A percentile compares a stretch with the other conserved stretches of the same genome.
Conservation (phyloP, 1,140 invertebrate species). For the Thaumatotibia leucotreta region DNA sequence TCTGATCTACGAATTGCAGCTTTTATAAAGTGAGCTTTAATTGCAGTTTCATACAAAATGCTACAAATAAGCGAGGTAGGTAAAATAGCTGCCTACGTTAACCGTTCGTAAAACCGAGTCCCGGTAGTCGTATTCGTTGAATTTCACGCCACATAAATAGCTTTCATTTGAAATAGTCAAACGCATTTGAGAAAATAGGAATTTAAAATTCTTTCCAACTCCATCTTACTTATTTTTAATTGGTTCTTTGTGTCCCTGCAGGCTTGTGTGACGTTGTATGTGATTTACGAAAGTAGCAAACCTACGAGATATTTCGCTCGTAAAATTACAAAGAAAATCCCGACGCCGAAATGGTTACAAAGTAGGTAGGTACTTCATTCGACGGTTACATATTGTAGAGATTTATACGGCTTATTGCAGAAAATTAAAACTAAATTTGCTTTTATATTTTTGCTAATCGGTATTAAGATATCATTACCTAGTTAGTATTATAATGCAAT, state of each 20-base stretch:
- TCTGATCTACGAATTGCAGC: too few relatives aligned
- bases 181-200: not conserved
- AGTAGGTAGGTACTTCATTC: not conserved
- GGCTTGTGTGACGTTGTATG: not conserved
- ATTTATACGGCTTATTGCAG: constrained; percentile 50
- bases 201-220: not conserved
- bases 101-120: not conserved
- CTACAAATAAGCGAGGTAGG: not conserved
- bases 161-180: not conserved
- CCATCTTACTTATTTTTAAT: not conserved
- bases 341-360: not conserved
- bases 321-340: not conserved
- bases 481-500: not conserved
- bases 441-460: constrained; percentile 25
- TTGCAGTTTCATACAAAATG: too few relatives aligned
- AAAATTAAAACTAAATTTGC: constrained; percentile 45
- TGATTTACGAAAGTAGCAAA: not conserved
- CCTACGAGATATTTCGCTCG: not conserved
- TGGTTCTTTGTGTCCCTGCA: not conserved
- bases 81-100: not conserved
- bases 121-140: not conserved
- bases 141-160: constrained; percentile 9
- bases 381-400: constrained; percentile 31
- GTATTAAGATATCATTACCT: not conserved
- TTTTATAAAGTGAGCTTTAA: not conserved